Percentiles rank a stretch among this genome's conserved stretches.
Evolutionary conservation across 2,797 vertebrate species (phyloP).

Genomic region (Delichon dasypus): DNA sequence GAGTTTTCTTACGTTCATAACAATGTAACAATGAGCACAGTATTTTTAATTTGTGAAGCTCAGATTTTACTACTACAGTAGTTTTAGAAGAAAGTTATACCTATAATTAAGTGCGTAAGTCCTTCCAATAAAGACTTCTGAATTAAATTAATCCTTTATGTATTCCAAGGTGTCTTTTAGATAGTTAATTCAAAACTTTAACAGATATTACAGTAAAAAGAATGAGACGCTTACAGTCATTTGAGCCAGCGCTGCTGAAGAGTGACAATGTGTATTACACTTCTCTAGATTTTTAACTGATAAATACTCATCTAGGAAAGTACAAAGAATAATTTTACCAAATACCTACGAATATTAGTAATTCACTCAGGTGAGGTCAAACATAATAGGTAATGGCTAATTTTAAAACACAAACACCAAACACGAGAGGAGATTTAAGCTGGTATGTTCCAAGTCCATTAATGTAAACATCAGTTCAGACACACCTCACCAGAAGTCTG

Average conservation of each 20-base stretch:
- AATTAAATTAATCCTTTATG: conserved; percentile 2
- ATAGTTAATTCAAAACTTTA: conserved; percentile 3
- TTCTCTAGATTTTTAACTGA: background rate
- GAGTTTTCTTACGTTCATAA: background rate
- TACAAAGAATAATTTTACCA: background rate
- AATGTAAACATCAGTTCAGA: background rate
- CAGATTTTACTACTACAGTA: conserved; percentile 36
- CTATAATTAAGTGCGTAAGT: conserved; percentile 34
- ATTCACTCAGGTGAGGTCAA: background rate
- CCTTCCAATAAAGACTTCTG: conserved; percentile 27
- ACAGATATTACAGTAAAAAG: background rate
- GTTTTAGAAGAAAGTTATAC: conserved; percentile 30
- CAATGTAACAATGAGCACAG: background rate
- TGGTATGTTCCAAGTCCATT: background rate
- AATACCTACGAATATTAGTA: background rate
- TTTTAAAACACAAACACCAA: background rate
- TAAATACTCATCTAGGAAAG: background rate
- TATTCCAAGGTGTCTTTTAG: background rate
- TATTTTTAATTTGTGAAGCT: conserved; percentile 38
- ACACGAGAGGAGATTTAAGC: background rate
- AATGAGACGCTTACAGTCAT: background rate
- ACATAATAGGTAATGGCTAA: background rate
- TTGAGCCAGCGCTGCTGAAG: background rate
- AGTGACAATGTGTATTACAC: background rate
- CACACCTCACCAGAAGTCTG: background rate